Evolutionary conservation across 2,797 vertebrate species (phyloP).

Genomic region (Chrysolophus pictus): DNA sequence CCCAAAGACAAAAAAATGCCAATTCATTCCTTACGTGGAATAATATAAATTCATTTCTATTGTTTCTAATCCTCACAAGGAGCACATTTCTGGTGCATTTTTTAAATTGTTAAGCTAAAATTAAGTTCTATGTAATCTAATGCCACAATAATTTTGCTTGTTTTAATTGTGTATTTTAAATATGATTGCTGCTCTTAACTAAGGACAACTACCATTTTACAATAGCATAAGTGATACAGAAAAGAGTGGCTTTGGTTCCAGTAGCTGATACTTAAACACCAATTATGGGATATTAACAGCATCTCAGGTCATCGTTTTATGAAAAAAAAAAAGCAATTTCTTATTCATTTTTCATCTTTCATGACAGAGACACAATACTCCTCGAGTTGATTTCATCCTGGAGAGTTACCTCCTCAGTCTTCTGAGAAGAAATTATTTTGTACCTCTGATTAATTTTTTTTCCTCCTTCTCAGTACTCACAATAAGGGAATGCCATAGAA

Average conservation of each 20-base stretch:
- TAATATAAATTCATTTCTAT: neutral
- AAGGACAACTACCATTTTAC: neutral
- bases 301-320: neutral
- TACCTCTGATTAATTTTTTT: no score
- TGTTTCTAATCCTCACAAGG: neutral
- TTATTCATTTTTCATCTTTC: neutral
- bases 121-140: neutral
- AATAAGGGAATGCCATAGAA: no score
- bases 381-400: neutral
- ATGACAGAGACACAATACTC: neutral
- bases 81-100: neutral
- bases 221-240: neutral
- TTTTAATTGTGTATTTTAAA: neutral
- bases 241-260: neutral
- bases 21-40: neutral
- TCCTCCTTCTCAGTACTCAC: no score
- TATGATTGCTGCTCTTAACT: neutral
- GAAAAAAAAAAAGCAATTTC: neutral
- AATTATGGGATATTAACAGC: neutral
- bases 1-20: neutral
- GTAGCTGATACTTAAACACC: neutral
- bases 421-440: no score
- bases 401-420: no score
- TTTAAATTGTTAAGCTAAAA: neutral
- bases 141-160: neutral